phyloP scores from a whole-genome alignment of 30 jellyfish, hydroid and myxozoan species.

The Turritopsis rubra region DNA sequence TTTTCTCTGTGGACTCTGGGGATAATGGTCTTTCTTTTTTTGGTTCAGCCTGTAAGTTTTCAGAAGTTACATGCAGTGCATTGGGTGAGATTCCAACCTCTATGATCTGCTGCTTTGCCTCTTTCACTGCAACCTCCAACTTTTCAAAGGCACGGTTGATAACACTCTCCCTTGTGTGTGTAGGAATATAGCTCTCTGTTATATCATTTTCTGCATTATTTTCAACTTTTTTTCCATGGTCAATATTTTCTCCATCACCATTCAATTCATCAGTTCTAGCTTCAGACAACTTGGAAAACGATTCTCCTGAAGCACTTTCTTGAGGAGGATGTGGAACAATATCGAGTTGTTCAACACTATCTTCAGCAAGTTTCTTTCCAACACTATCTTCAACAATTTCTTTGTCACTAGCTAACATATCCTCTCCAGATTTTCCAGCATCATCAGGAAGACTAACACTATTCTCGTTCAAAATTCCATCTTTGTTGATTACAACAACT shows the following conservation, averaged over 20 bases:
- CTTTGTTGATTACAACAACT: neutral
- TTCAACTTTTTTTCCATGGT: neutral
- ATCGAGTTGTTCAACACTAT: neutral
- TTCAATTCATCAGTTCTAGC: neutral
- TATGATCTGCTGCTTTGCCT: neutral
- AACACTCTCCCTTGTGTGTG: slow-evolving; percentile 1
- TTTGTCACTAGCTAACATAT: neutral
- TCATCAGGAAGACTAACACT: neutral
- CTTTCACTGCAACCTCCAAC: neutral
- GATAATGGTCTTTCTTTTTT: slow-evolving; percentile 8
- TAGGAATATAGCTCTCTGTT: neutral
- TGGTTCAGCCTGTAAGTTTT: neutral
- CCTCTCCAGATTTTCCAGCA: neutral
- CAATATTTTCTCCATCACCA: neutral
- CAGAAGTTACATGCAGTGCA: neutral
- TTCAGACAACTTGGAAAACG: neutral
- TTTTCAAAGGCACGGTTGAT: slow-evolving; percentile 5
- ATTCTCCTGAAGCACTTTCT: no score
- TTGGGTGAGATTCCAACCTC: neutral
- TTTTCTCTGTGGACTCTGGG: neutral
- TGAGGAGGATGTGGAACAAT: no score
- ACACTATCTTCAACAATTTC: neutral
- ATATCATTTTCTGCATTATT: neutral
- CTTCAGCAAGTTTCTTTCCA: neutral
- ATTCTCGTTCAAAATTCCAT: neutral